Evolutionary conservation across 2,888 invertebrate species (phyloP).

Genomic region (Allygus modestus): DNA sequence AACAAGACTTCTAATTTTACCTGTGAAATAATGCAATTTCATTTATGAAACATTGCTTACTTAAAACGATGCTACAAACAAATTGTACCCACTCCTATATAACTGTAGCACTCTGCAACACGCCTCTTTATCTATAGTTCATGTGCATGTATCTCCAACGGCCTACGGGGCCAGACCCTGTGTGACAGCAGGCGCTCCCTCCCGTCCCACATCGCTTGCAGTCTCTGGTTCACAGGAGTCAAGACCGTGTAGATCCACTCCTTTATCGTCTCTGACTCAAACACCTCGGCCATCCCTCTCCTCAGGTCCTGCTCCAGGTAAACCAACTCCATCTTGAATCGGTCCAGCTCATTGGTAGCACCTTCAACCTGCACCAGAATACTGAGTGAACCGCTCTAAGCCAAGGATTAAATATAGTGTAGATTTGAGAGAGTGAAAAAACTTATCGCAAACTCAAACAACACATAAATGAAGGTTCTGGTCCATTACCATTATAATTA

Average conservation of each 20-base stretch:
- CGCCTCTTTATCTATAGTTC: too few relatives aligned
- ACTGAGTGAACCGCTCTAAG: not conserved
- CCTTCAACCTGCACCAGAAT: slow-evolving; percentile 73
- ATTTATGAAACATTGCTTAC: too few relatives aligned
- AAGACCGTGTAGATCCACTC: slow-evolving; percentile 76
- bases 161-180: slow-evolving; percentile 77
- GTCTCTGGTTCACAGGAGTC: slow-evolving; percentile 73
- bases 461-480: too few relatives aligned
- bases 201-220: slow-evolving; percentile 74
- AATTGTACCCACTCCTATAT: too few relatives aligned
- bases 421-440: too few relatives aligned
- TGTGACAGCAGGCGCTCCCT: slow-evolving; percentile 75
- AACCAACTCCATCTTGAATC: slow-evolving; percentile 74
- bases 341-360: slow-evolving; percentile 74
- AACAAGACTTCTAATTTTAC: too few relatives aligned
- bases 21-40: too few relatives aligned
- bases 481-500: too few relatives aligned
- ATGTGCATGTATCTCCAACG: slow-evolving; percentile 68
- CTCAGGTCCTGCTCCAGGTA: slow-evolving; percentile 75
- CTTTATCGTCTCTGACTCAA: slow-evolving; percentile 74
- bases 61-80: too few relatives aligned
- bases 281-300: slow-evolving; percentile 74
- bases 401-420: too few relatives aligned
- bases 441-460: too few relatives aligned
- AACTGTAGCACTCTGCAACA: too few relatives aligned